These are phyloP conservation scores for Podarcis siculus DNA, from an alignment of 2,797 vertebrate species.

Conservation along the genomic window DNA sequence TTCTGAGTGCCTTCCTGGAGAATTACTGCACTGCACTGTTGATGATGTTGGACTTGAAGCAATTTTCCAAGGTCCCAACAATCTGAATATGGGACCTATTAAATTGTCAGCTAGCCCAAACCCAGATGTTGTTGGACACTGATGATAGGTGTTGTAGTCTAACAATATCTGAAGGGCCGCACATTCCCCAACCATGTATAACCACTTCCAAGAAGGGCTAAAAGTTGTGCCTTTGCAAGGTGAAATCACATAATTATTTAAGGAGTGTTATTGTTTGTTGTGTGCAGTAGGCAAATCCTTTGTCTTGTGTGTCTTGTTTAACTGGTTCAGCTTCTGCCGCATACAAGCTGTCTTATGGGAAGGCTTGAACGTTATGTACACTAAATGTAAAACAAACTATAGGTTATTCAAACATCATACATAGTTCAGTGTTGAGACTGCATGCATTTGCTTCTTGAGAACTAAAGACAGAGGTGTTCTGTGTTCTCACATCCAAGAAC, in stretches of 20 bases:
- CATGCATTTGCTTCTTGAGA: neutral
- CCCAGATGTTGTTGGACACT: too few relatives aligned
- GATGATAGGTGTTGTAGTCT: too few relatives aligned
- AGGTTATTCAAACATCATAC: neutral
- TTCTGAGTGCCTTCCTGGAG: too few relatives aligned
- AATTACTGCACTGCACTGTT: too few relatives aligned
- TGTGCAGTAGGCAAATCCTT: neutral
- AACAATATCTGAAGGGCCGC: too few relatives aligned
- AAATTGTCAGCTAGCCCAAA: too few relatives aligned
- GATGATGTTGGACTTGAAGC: too few relatives aligned
- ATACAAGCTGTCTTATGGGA: neutral
- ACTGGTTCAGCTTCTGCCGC: neutral
- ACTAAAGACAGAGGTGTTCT: neutral
- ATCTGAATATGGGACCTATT: too few relatives aligned
- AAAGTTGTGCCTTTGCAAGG: neutral
- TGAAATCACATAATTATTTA: neutral
- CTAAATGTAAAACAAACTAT: constrained; percentile 8
- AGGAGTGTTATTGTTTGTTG: neutral
- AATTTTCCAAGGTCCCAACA: too few relatives aligned
- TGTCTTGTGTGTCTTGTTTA: neutral
- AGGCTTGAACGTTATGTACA: too few relatives aligned
- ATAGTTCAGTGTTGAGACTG: neutral
- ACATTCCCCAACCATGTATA: too few relatives aligned
- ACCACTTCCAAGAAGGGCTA: neutral
- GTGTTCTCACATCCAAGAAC: too few relatives aligned